phyloP scores from a whole-genome alignment of 1,140 invertebrate species.

The Rhynchophorus ferrugineus region DNA sequence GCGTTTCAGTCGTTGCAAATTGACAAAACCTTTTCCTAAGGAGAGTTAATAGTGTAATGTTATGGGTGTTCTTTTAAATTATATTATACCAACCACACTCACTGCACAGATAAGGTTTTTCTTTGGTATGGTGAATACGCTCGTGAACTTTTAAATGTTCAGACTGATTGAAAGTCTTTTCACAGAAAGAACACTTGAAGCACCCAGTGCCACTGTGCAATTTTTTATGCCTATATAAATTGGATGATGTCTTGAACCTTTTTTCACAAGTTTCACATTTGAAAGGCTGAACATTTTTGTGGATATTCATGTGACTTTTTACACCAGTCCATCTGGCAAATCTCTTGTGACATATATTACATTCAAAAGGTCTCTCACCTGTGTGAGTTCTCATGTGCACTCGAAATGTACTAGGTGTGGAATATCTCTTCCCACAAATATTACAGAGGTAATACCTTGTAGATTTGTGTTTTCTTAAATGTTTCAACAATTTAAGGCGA shows the following conservation, averaged over 20 bases:
- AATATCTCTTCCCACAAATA: slow-evolving; percentile 29
- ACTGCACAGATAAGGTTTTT: slow-evolving; percentile 56
- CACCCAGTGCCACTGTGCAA: not conserved
- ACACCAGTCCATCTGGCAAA: slow-evolving; percentile 35
- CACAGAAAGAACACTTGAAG: slow-evolving; percentile 16
- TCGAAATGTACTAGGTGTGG: slow-evolving; percentile 27
- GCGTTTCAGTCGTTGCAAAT: slow-evolving; percentile 29
- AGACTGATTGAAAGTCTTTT: slow-evolving; percentile 34
- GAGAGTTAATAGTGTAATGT: not conserved
- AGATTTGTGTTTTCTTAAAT: slow-evolving; percentile 32
- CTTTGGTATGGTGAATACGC: slow-evolving; percentile 52
- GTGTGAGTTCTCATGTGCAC: slow-evolving; percentile 41
- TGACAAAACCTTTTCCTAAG: slow-evolving; percentile 42
- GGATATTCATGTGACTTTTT: slow-evolving; percentile 7
- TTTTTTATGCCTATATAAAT: slow-evolving; percentile 10
- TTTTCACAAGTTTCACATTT: slow-evolving; percentile 16
- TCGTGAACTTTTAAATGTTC: slow-evolving; percentile 35
- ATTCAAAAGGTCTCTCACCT: slow-evolving; percentile 42
- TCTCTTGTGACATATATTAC: slow-evolving; percentile 39
- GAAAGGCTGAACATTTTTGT: slow-evolving; percentile 2
- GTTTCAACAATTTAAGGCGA: slow-evolving; percentile 28
- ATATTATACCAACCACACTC: slow-evolving; percentile 47
- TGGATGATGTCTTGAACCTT: slow-evolving; percentile 8
- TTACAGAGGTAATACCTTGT: slow-evolving; percentile 28
- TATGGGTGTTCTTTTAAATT: not conserved